Conservation (phyloP, 1,140 invertebrate species). For the Oedothorax gibbosus region DNA sequence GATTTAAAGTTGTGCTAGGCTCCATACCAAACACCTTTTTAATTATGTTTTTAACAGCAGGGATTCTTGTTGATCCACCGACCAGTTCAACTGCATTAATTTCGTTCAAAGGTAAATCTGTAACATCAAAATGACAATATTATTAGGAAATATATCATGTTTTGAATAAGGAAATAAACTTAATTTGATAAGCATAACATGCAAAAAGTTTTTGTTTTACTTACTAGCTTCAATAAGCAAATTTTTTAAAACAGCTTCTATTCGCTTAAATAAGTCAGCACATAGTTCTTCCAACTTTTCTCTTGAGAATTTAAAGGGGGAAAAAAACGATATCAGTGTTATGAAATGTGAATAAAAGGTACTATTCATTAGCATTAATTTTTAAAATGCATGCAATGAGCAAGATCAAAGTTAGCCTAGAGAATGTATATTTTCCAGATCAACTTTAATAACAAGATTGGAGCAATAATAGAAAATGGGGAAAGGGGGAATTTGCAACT, state of each 20-base stretch:
- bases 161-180: not conserved
- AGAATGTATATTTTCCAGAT: too few species aligned
- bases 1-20: slow-evolving; percentile 95
- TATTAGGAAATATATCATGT: not conserved
- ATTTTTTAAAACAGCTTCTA: slow-evolving; percentile 18
- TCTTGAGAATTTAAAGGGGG: not conserved
- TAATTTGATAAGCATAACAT: not conserved
- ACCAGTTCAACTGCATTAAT: slow-evolving; percentile 96
- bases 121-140: not conserved
- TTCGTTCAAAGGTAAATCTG: slow-evolving; percentile 76
- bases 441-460: too few species aligned
- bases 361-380: too few species aligned
- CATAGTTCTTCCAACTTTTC: slow-evolving; percentile 46
- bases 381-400: too few species aligned
- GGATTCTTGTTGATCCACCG: slow-evolving; percentile 94
- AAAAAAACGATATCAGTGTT: too few species aligned
- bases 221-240: slow-evolving; percentile 24
- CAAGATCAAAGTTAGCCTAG: too few species aligned
- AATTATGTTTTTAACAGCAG: slow-evolving; percentile 82
- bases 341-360: too few species aligned
- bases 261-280: slow-evolving; percentile 17
- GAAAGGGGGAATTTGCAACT: too few species aligned
- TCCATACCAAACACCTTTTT: slow-evolving; percentile 79
- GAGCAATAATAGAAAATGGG: too few species aligned
- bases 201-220: slow-evolving; percentile 10